Evolutionary conservation across 2,888 invertebrate genomes (phyloP).

Genomic region (Chirona hameri): DNA sequence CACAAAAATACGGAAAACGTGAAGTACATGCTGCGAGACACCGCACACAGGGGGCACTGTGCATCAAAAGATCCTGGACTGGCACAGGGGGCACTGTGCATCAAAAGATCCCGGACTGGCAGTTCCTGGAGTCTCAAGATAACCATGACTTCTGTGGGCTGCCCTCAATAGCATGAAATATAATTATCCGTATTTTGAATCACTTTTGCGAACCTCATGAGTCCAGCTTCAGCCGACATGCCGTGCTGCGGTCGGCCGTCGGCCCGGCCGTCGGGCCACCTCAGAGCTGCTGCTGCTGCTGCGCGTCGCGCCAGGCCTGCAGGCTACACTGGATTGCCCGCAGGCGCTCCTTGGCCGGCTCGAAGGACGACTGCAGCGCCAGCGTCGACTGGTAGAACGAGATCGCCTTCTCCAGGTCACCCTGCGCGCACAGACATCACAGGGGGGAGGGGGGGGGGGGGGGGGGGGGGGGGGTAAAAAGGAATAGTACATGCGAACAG

Average conservation of each 20-base stretch:
- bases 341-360: conserved; percentile 63
- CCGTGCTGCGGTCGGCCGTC: conserved; percentile 62
- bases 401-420: conserved; percentile 63
- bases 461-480: not conserved
- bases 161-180: conserved; percentile 65
- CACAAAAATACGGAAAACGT: too few relatives aligned
- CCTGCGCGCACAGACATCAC: conserved; percentile 52
- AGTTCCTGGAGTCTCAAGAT: too few relatives aligned
- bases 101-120: too few relatives aligned
- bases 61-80: too few relatives aligned
- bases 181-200: too few relatives aligned
- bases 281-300: not conserved
- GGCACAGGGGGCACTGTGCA: too few relatives aligned
- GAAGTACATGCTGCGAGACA: too few relatives aligned
- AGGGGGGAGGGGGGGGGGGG: conserved; percentile 9
- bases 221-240: too few relatives aligned
- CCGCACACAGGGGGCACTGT: too few relatives aligned
- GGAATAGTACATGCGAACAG: too few relatives aligned
- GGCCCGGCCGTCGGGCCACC: conserved; percentile 61
- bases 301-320: not conserved
- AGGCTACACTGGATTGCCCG: conserved; percentile 60
- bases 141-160: too few relatives aligned
- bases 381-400: conserved; percentile 67
- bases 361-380: conserved; percentile 60
- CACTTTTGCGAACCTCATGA: too few relatives aligned